Evolutionary conservation across 2,113 vertebrate species (phyloP).

Genomic region (Paradoxurus hermaphroditus): DNA sequence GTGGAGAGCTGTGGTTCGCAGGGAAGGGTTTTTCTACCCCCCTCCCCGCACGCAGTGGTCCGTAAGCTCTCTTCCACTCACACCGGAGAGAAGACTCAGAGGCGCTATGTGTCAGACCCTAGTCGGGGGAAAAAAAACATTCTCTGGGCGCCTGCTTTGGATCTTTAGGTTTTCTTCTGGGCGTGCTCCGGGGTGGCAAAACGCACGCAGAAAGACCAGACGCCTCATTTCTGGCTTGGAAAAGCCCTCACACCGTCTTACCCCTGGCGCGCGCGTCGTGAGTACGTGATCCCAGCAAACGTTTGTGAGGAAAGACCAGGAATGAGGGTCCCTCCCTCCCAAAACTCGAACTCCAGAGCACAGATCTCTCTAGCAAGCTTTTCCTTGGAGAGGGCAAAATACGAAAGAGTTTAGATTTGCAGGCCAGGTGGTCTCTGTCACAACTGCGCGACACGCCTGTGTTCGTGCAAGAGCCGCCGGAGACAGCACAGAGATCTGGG

Average conservation of each 20-base stretch:
- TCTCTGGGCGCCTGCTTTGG: not conserved
- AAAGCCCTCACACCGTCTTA: not conserved
- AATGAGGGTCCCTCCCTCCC: not conserved
- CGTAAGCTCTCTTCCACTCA: not conserved
- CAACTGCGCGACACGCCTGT: not conserved
- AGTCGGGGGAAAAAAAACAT: not conserved
- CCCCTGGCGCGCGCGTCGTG: not conserved
- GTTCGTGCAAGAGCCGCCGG: not conserved
- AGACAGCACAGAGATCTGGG: not conserved
- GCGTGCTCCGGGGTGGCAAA: not conserved
- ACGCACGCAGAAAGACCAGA: not conserved
- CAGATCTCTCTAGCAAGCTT: not conserved
- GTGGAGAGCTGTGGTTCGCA: too few species aligned
- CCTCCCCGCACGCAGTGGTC: rapidly evolving
- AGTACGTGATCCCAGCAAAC: rapidly evolving
- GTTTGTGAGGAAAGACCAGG: not conserved
- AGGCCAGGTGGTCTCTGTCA: not conserved
- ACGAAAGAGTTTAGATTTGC: not conserved
- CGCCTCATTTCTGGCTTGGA: not conserved
- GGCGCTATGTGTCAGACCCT: not conserved
- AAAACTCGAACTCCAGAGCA: not conserved
- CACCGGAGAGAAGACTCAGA: not conserved
- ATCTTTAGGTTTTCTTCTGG: not conserved
- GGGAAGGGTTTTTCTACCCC: not conserved
- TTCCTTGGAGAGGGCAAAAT: not conserved